phyloP scores from a whole-genome alignment of 1,140 invertebrate species.

The Cataglyphis hispanica region DNA sequence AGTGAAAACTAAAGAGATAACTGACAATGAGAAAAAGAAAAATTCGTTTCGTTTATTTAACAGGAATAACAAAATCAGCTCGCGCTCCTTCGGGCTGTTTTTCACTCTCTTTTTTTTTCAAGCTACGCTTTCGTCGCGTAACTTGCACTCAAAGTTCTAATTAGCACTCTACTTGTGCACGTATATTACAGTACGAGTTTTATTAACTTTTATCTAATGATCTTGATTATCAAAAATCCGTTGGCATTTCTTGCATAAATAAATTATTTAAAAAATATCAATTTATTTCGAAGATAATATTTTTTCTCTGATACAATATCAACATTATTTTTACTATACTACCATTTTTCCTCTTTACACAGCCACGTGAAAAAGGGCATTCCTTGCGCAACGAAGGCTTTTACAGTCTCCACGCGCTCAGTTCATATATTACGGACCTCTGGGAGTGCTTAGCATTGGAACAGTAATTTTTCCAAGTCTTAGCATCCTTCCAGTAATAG shows the following conservation, averaged over 20 bases:
- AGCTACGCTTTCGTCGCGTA: neutral
- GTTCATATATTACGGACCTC: slow-evolving; percentile 67
- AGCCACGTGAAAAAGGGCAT: slow-evolving; percentile 32
- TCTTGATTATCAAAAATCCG: slow-evolving; percentile 6
- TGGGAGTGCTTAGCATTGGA: slow-evolving; percentile 62
- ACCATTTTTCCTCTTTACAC: slow-evolving; percentile 32
- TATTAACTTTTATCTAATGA: neutral
- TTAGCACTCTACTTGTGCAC: slow-evolving; percentile 15
- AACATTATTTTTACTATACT: neutral
- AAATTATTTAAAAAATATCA: slow-evolving; percentile 17
- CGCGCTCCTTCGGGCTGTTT: neutral
- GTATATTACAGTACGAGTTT: neutral
- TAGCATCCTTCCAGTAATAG: neutral
- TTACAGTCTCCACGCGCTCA: slow-evolving; percentile 51
- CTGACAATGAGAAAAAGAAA: neutral
- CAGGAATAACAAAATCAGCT: slow-evolving; percentile 50
- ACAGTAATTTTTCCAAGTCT: slow-evolving; percentile 61
- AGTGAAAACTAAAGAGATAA: neutral
- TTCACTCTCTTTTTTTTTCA: neutral
- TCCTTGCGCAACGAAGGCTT: slow-evolving; percentile 41
- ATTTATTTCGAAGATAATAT: neutral
- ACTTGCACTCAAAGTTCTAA: slow-evolving; percentile 10
- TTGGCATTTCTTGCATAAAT: neutral
- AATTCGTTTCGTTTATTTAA: slow-evolving; percentile 52
- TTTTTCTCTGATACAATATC: slow-evolving; percentile 5